Percentiles rank a stretch among this genome's conserved stretches.
These are phyloP conservation scores for Apteryx mantelli DNA, from an alignment of 2,113 vertebrate species.

Conservation along the genomic window DNA sequence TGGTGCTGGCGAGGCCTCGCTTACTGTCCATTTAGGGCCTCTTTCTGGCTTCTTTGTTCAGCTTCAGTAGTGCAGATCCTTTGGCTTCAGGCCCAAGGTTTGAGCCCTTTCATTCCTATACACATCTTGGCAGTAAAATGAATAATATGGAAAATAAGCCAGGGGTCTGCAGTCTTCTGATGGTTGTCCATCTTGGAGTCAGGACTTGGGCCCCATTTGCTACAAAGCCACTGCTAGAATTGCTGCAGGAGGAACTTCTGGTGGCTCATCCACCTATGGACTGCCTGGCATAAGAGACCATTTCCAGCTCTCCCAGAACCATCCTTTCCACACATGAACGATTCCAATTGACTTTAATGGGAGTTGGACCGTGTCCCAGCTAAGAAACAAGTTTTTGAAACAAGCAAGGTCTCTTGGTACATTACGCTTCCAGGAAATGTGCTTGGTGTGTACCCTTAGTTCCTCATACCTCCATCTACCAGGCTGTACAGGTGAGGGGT, in stretches of 20 bases:
- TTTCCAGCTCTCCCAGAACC: not conserved
- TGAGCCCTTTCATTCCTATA: not conserved
- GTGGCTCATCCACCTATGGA: not conserved
- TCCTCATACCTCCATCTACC: no score
- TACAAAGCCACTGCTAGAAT: not conserved
- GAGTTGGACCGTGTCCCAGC: not conserved
- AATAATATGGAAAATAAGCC: not conserved
- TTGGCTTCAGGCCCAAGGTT: not conserved
- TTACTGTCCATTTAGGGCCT: no score
- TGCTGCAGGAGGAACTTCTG: not conserved
- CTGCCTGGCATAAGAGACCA: not conserved
- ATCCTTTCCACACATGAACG: fast-evolving
- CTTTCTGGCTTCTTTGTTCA: no score
- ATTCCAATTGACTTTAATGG: not conserved
- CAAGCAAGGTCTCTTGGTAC: not conserved
- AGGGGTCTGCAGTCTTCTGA: not conserved
- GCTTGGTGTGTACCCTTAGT: fast-evolving
- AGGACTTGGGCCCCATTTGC: not conserved
- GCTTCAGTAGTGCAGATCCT: not conserved
- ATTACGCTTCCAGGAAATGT: not conserved
- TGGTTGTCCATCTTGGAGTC: no score
- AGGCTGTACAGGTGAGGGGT: not conserved
- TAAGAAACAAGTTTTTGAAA: not conserved
- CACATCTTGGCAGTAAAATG: not conserved
- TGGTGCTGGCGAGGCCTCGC: not conserved